phyloP scores from a whole-genome alignment of 2,113 vertebrate genomes.

The Embiotoca jacksoni region DNA sequence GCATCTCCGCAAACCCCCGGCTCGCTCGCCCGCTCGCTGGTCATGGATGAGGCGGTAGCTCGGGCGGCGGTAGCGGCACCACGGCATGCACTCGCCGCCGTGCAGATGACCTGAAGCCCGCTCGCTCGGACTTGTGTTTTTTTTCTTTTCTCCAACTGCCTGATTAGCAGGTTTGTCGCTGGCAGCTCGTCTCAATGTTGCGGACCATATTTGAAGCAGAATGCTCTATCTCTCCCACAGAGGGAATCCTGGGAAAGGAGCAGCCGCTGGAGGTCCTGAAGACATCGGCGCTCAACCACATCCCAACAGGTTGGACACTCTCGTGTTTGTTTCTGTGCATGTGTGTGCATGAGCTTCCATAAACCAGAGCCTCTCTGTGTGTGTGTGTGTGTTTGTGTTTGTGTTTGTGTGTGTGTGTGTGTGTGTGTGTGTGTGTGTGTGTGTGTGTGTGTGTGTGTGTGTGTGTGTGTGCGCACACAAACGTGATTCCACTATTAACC shows the following conservation, averaged over 20 bases:
- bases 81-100: conserved; percentile 26
- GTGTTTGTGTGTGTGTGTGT: conserved; percentile 15
- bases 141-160: background rate
- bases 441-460: background rate
- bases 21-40: conserved; percentile 7
- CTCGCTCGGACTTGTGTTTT: conserved; percentile 11
- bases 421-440: conserved; percentile 7
- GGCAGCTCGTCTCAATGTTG: conserved; percentile 73
- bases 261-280: conserved; percentile 83
- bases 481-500: conserved; percentile 72
- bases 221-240: conserved; percentile 81
- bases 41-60: conserved; percentile 59
- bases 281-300: conserved; percentile 85
- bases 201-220: conserved; percentile 83
- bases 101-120: conserved; percentile 66
- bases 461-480: background rate
- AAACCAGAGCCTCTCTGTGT: background rate
- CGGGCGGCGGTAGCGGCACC: conserved; percentile 17
- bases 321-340: conserved; percentile 23
- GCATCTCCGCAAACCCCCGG: conserved; percentile 6
- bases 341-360: conserved; percentile 3
- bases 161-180: conserved; percentile 35
- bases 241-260: conserved; percentile 84
- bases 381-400: background rate
- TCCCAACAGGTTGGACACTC: conserved; percentile 82